phyloP scores from a whole-genome alignment of 2,113 vertebrate genomes.

The Pseudopodoces humilis region DNA sequence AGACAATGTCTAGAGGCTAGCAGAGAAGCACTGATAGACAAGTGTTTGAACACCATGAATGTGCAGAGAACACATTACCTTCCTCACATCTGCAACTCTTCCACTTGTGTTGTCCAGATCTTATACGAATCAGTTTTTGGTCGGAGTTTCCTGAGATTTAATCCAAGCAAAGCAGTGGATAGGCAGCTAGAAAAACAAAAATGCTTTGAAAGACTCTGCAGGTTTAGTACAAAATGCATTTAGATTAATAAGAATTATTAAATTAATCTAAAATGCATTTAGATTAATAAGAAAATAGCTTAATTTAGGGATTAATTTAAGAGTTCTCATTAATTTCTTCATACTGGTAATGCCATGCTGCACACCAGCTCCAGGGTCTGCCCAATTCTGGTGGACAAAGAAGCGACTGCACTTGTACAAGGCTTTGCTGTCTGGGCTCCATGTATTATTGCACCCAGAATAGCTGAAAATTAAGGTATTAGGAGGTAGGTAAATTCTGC shows the following conservation, averaged over 20 bases:
- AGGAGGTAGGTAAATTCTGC: not conserved
- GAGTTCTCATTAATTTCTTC: not conserved
- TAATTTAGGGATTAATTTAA: not conserved
- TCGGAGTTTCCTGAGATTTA: not conserved
- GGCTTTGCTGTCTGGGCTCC: not conserved
- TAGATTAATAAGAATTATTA: too few relatives aligned
- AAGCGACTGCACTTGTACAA: not conserved
- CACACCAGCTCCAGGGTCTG: not conserved
- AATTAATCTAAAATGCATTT: too few relatives aligned
- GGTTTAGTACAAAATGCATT: not conserved
- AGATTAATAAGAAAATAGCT: not conserved
- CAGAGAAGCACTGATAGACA: not conserved
- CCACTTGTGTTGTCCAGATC: not conserved
- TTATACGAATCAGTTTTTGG: not conserved
- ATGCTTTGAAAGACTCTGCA: not conserved
- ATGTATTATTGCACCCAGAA: not conserved
- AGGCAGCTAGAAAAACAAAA: not conserved
- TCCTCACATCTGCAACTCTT: not conserved
- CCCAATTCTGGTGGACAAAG: not conserved
- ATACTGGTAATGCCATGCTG: not conserved
- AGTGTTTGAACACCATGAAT: not conserved
- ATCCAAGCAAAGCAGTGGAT: not conserved
- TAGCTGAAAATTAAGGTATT: not conserved
- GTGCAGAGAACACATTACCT: not conserved
- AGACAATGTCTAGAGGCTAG: not conserved